Evolutionary conservation across 2,113 vertebrate species (phyloP).

Genomic region (Sphyrna mokarran): DNA sequence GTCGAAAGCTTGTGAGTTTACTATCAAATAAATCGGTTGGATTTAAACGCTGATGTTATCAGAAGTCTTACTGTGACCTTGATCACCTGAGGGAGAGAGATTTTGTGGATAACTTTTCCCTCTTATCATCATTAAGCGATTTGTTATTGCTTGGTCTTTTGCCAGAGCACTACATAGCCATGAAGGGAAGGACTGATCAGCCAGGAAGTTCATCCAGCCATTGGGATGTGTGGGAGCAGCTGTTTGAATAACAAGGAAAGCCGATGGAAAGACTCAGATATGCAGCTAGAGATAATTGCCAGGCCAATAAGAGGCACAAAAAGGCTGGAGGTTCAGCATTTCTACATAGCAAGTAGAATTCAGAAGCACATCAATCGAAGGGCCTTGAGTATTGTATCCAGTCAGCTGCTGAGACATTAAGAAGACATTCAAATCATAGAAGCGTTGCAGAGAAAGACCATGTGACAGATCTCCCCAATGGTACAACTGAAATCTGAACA

Average conservation of each 20-base stretch:
- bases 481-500: no score
- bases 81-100: background rate
- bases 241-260: background rate
- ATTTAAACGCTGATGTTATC: no score
- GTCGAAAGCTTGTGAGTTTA: no score
- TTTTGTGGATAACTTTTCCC: background rate
- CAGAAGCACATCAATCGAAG: background rate
- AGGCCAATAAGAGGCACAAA: background rate
- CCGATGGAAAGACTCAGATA: background rate
- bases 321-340: background rate
- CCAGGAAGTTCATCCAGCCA: background rate
- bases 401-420: no score
- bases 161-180: background rate
- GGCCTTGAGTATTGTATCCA: no score
- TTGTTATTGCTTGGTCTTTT: background rate
- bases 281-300: background rate
- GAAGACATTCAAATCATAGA: no score
- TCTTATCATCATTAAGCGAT: background rate
- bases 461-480: no score
- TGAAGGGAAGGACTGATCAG: background rate
- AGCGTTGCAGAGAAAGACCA: no score
- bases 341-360: background rate
- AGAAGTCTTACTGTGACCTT: no score
- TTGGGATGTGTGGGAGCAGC: background rate
- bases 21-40: no score